These are phyloP conservation scores for Anagyrus pseudococci DNA, from an alignment of 2,888 invertebrate genomes.

Conservation along the genomic window DNA sequence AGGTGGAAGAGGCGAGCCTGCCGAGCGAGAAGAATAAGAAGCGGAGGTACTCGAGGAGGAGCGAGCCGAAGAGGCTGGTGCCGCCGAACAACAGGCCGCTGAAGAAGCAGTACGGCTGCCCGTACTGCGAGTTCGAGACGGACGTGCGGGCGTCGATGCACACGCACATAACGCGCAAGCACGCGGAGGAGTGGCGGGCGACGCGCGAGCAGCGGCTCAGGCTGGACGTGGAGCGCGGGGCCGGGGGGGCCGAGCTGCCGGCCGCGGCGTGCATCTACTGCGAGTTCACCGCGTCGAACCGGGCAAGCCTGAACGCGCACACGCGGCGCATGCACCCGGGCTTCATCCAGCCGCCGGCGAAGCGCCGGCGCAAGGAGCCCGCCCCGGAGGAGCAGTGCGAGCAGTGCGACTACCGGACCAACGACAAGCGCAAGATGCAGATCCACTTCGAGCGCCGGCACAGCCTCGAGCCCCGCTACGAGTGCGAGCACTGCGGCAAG, in stretches of 20 bases:
- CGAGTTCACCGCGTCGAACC: slow-evolving; percentile 38
- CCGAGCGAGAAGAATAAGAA: not conserved
- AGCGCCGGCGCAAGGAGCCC: not conserved
- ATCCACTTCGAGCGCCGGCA: slow-evolving; percentile 45
- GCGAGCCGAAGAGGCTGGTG: not conserved
- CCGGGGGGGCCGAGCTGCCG: not conserved
- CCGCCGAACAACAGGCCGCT: no score
- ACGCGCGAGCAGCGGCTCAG: slow-evolving; percentile 1
- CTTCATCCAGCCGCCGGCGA: not conserved
- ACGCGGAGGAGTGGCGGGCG: slow-evolving; percentile 4
- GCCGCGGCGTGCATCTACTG: slow-evolving; percentile 25
- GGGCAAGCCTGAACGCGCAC: slow-evolving; percentile 41
- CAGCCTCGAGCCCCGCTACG: slow-evolving; percentile 40
- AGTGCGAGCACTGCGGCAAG: slow-evolving; percentile 46
- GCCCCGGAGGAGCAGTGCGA: slow-evolving; percentile 29
- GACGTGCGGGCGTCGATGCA: not conserved
- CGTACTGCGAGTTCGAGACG: slow-evolving; percentile 16
- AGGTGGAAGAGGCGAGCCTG: not conserved
- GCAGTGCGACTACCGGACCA: slow-evolving; percentile 20
- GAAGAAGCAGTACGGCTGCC: slow-evolving; percentile 16
- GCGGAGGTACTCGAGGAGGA: not conserved
- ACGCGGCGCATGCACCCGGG: slow-evolving; percentile 36
- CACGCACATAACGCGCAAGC: slow-evolving; percentile 14
- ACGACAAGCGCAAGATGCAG: slow-evolving; percentile 34
- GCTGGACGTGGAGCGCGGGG: not conserved